A percentile compares a stretch with the other conserved stretches of the same genome.
Evolutionary conservation across 92 coral and sea anemone genomes (phyloP).

Genomic region (Umimayanthus kanabou): DNA sequence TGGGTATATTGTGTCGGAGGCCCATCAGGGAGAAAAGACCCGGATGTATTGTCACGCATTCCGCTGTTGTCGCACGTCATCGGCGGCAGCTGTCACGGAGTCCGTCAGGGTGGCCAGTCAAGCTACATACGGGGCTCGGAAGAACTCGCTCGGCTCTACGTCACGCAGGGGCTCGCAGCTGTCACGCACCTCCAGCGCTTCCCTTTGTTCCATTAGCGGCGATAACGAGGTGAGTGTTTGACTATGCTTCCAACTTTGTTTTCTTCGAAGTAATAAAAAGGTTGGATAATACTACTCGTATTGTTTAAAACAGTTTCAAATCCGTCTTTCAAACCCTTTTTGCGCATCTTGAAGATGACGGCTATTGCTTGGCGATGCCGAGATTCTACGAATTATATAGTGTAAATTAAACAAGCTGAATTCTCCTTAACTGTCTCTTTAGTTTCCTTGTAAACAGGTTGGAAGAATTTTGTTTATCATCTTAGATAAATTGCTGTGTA

Average conservation of each 20-base stretch:
- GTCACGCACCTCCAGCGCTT: conserved; percentile 63
- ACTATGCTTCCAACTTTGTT: neutral
- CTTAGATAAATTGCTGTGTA: too few species aligned
- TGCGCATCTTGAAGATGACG: too few species aligned
- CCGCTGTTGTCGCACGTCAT: conserved; percentile 94
- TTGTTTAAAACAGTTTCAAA: too few species aligned
- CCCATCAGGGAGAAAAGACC: conserved; percentile 94
- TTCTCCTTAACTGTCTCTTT: too few species aligned
- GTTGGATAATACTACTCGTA: too few species aligned
- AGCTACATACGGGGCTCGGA: conserved; percentile 77
- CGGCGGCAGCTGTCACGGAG: conserved; percentile 85
- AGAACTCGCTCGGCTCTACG: conserved; percentile 57
- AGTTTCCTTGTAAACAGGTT: too few species aligned
- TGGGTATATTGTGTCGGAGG: conserved; percentile 94
- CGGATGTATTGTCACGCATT: conserved; percentile 95
- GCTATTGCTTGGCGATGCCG: too few species aligned
- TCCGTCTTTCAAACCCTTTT: too few species aligned
- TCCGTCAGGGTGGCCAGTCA: conserved; percentile 90
- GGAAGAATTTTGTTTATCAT: too few species aligned
- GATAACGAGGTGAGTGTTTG: conserved; percentile 28
- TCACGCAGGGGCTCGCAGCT: conserved; percentile 66
- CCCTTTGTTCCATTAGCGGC: conserved; percentile 51
- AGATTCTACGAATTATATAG: too few species aligned
- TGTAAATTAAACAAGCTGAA: too few species aligned
- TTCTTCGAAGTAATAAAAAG: too few species aligned